A percentile compares a stretch with the other conserved stretches of the same genome.
These are phyloP conservation scores for Drosophila nr. fundita DNA, from an alignment of 2,888 invertebrate species.

Conservation along the genomic window DNA sequence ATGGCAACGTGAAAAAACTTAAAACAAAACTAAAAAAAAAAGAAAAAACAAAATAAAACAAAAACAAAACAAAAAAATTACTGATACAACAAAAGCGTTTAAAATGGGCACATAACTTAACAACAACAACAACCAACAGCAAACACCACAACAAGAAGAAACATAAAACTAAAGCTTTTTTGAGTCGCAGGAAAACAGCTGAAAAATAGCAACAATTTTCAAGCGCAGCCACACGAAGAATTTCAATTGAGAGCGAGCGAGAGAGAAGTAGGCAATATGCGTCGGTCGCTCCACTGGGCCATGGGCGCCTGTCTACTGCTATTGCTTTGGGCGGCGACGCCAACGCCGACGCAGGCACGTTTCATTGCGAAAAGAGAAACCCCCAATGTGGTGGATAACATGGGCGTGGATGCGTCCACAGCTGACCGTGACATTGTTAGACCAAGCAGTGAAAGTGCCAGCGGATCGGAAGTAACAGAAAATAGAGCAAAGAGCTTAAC, in stretches of 20 bases:
- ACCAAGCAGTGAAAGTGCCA: conserved; percentile 54
- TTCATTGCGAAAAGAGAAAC: conserved; percentile 75
- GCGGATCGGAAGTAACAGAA: conserved; percentile 14
- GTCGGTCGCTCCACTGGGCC: conserved; percentile 31
- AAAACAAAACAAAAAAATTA: conserved; percentile 16
- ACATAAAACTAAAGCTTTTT: conserved; percentile 19
- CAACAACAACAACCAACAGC: conserved; percentile 9
- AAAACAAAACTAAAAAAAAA: conserved; percentile 32
- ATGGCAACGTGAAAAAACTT: conserved; percentile 52
- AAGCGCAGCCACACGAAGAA: conserved; percentile 51
- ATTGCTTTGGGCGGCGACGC: conserved; percentile 36
- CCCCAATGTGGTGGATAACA: conserved; percentile 27
- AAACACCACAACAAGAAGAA: conserved; percentile 20
- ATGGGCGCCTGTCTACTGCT: conserved; percentile 46
- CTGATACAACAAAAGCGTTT: conserved; percentile 28
- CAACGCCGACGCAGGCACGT: conserved; percentile 65
- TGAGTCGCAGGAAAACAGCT: conserved; percentile 23
- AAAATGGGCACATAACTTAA: conserved; percentile 60
- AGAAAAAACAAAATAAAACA: conserved; percentile 7
- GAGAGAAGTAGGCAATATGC: conserved; percentile 46
- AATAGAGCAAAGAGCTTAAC: neutral
- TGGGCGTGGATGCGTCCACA: conserved; percentile 40
- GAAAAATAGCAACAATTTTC: conserved; percentile 46
- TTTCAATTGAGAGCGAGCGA: conserved; percentile 23
- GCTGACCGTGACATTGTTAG: conserved; percentile 74